Base-by-base conservation (phyloP, 2,113 vertebrate genomes). In the Anthoscopus minutus region DNA sequence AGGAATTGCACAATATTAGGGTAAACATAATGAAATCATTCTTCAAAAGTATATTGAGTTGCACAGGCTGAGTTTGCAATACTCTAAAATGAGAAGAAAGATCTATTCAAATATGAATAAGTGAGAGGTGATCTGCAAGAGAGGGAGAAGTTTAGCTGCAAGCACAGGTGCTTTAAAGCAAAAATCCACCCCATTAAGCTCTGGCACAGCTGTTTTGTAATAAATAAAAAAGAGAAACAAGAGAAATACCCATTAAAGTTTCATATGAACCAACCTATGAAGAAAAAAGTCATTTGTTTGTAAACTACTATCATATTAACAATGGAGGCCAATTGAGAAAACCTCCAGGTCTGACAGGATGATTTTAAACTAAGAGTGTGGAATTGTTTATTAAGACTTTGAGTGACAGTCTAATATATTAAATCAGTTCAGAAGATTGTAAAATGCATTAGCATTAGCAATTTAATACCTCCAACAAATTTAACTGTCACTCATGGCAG, bases 391-490 rank as follows among this genome's bases (percentile, higher is more conserved):
- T 98, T 98, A 97, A 94, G 95, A 94, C 87, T 97, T 97, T 98
- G 98, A 98, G 95, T 98, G 98, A 96, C 98, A 98, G 97, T 71
- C 95, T 98, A 98, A 98, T 98, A 98, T 97, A 98, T 98, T 98
- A 98, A 98, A 98, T 98, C 97, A 98, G 97, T 97, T 97, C 97
- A 96, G 97, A 98, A 98, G 97, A 98, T 96, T 98, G 97, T 97
- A 96, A 97, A 98, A 98, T 96, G 94, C 95, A 98, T 98, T 98
- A 98, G 95, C 96, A 97, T 97, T 97, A 97, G 97, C 96, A 97
- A 97, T 98, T 98, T 98, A 98, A 98, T 98, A 98, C 97, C 97
- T 97, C 95, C 97, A 97, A 97, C 96, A 98, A 98, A 98, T 98
- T 97, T 98, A 96, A 97, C 97, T 98, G 98, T 98, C 98, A 98